Percentiles rank a stretch among this genome's conserved stretches.
Evolutionary conservation across 2,113 vertebrate species (phyloP).

Genomic region (Polypterus senegalus): DNA sequence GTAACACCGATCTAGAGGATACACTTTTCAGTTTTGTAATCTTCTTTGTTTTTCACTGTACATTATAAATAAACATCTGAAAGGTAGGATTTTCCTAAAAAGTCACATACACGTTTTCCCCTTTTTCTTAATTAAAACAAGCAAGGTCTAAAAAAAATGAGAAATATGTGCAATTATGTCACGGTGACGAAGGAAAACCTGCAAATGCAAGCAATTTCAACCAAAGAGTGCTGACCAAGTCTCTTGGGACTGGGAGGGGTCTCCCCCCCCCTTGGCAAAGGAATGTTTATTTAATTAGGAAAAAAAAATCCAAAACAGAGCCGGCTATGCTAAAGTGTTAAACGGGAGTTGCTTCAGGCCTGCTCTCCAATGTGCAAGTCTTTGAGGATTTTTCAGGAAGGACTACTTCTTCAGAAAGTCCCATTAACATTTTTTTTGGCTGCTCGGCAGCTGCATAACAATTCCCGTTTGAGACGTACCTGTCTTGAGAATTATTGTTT

Average conservation of each 20-base stretch:
- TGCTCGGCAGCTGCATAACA: conserved; percentile 52
- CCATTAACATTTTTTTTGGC: conserved; percentile 56
- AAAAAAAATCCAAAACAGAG: not conserved
- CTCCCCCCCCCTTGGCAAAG: too few relatives aligned
- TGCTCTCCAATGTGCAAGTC: conserved; percentile 55
- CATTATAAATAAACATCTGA: conserved; percentile 29
- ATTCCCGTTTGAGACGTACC: conserved; percentile 62
- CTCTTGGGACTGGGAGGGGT: not conserved
- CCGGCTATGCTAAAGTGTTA: conserved; percentile 33
- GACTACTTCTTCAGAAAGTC: conserved; percentile 69
- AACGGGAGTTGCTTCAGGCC: conserved; percentile 61
- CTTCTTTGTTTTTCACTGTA: conserved; percentile 23
- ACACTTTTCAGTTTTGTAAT: conserved; percentile 31
- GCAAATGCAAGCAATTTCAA: conserved; percentile 31
- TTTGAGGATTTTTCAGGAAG: conserved; percentile 74
- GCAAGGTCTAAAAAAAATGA: conserved; percentile 18
- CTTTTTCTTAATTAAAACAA: conserved; percentile 6
- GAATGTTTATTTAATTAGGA: too few relatives aligned
- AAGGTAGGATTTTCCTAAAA: conserved; percentile 43
- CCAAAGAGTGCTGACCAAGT: conserved; percentile 27
- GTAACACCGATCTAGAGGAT: conserved; percentile 76
- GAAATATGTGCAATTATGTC: conserved; percentile 52
- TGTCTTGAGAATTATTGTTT: conserved; percentile 74
- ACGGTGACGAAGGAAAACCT: conserved; percentile 32
- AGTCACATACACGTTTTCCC: conserved; percentile 25